These are phyloP conservation scores for Gymnothorax reevesii DNA, from an alignment of 2,797 vertebrate species.

Conservation along the genomic window DNA sequence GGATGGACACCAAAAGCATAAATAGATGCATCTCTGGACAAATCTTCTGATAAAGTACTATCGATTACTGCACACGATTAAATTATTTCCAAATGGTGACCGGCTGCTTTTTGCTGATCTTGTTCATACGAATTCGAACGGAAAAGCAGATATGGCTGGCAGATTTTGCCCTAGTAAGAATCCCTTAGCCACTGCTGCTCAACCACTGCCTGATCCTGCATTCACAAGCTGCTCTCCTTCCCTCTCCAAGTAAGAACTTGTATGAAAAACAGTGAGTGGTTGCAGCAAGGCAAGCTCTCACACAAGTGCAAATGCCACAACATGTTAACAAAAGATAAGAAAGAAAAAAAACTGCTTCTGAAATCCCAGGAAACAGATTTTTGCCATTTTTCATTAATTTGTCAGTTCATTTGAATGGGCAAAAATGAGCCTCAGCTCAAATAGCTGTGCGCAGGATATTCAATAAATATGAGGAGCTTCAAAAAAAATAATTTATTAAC, in stretches of 20 bases:
- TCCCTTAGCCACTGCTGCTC: slow-evolving; percentile 45
- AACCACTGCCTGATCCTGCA: slow-evolving; percentile 34
- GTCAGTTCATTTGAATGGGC: neutral
- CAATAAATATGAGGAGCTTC: neutral
- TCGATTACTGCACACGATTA: slow-evolving; percentile 46
- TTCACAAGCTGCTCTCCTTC: slow-evolving; percentile 9
- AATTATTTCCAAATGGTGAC: slow-evolving; percentile 50
- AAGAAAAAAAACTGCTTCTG: neutral
- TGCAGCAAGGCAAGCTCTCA: neutral
- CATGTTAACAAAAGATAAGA: neutral
- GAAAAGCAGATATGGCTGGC: slow-evolving; percentile 50
- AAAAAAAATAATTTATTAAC: neutral
- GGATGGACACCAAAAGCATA: slow-evolving; percentile 28
- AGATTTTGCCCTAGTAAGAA: slow-evolving; percentile 55
- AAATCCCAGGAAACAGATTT: neutral
- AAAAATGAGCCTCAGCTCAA: neutral
- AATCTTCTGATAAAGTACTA: slow-evolving; percentile 32
- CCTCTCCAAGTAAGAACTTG: neutral
- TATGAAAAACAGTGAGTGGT: neutral
- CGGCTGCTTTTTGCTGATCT: slow-evolving; percentile 56
- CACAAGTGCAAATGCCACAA: neutral
- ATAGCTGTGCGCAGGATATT: neutral
- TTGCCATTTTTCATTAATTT: neutral
- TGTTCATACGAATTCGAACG: slow-evolving; percentile 55
- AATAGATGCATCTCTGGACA: slow-evolving; percentile 39